A percentile compares a stretch with the other conserved stretches of the same genome.
phyloP scores from a whole-genome alignment of 2,888 invertebrate genomes.

The Tridacna crocea region DNA sequence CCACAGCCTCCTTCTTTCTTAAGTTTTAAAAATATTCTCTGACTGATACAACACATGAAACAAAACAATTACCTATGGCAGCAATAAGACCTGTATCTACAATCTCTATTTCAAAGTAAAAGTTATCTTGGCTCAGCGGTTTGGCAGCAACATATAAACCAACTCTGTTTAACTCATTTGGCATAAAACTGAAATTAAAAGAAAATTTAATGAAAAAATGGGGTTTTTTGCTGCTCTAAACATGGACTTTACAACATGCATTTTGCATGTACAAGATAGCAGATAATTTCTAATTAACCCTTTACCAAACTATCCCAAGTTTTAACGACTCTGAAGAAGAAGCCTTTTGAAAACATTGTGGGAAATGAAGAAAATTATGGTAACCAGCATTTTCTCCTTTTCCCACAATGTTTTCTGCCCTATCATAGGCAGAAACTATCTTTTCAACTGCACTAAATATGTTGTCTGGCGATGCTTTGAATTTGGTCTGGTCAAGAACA shows the following conservation, averaged over 20 bases:
- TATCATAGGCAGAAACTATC: too few species aligned
- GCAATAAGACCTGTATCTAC: conserved; percentile 81
- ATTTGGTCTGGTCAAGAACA: background rate
- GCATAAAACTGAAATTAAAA: conserved; percentile 76
- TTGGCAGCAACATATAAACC: conserved; percentile 83
- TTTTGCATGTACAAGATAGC: background rate
- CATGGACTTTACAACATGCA: background rate
- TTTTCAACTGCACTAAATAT: too few species aligned
- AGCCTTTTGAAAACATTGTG: too few species aligned
- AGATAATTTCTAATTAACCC: background rate
- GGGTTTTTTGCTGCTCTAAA: background rate
- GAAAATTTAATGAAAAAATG: background rate
- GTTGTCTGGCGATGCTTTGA: too few species aligned
- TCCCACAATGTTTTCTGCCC: too few species aligned
- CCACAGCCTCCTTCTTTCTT: too few species aligned
- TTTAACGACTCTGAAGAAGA: too few species aligned
- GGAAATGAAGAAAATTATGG: too few species aligned
- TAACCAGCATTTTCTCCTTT: too few species aligned
- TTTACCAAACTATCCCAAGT: too few species aligned
- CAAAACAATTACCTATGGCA: conserved; percentile 76
- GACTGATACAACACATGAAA: too few species aligned
- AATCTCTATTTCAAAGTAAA: conserved; percentile 84
- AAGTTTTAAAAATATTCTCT: too few species aligned
- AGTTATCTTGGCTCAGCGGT: conserved; percentile 80
- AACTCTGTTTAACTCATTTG: conserved; percentile 80